These are phyloP conservation scores for Lobophora halterata DNA, from an alignment of 2,888 invertebrate genomes.

Conservation along the genomic window DNA sequence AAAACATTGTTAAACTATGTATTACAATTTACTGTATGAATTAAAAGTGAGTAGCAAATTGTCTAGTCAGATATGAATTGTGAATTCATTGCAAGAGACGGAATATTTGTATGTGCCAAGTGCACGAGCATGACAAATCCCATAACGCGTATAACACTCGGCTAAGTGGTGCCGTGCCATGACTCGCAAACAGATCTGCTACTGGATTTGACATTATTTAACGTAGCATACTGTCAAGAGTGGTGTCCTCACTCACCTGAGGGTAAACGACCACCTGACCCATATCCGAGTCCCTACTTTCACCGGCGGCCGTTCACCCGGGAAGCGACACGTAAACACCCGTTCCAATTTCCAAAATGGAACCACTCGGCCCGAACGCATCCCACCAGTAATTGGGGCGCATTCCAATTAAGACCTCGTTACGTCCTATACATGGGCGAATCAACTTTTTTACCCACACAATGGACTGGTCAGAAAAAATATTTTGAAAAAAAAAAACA, in stretches of 20 bases:
- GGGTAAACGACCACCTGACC: slow-evolving; percentile 79
- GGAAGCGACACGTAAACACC: slow-evolving; percentile 67
- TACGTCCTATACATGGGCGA: too few relatives aligned
- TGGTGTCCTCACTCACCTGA: slow-evolving; percentile 56
- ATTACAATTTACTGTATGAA: too few relatives aligned
- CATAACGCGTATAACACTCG: slow-evolving; percentile 26
- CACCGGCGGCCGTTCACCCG: slow-evolving; percentile 76
- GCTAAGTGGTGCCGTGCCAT: slow-evolving; percentile 25
- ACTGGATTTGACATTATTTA: slow-evolving; percentile 46
- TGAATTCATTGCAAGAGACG: too few relatives aligned
- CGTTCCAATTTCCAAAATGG: slow-evolving; percentile 69
- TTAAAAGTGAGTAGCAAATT: too few relatives aligned
- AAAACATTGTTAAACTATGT: too few relatives aligned
- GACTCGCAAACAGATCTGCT: slow-evolving; percentile 31
- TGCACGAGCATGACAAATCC: slow-evolving; percentile 27
- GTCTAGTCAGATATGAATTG: slow-evolving; percentile 19
- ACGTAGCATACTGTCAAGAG: slow-evolving; percentile 35
- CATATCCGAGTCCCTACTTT: slow-evolving; percentile 72
- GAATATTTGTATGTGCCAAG: slow-evolving; percentile 25
- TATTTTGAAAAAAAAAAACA: too few relatives aligned
- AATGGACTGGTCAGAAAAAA: too few relatives aligned
- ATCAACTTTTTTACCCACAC: too few relatives aligned
- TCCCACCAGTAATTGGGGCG: slow-evolving; percentile 73
- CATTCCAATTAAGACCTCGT: slow-evolving; percentile 78
- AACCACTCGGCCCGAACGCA: slow-evolving; percentile 56